These are phyloP conservation scores for Probosciger aterrimus DNA, from an alignment of 2,113 vertebrate species.

Conservation along the genomic window DNA sequence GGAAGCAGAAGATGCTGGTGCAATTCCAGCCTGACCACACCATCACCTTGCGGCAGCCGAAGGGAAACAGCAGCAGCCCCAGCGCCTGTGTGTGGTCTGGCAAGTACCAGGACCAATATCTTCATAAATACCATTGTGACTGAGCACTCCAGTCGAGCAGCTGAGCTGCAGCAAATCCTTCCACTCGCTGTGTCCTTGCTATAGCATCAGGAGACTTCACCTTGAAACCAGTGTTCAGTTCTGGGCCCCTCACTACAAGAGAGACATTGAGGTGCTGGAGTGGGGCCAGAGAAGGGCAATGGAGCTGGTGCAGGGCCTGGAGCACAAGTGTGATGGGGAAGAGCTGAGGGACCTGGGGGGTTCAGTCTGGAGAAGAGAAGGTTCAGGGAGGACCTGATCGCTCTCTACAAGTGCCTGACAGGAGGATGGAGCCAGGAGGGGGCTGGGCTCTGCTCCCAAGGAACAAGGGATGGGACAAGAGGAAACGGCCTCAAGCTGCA, in stretches of 20 bases:
- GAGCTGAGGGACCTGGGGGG: too few relatives aligned
- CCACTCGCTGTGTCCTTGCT: neutral
- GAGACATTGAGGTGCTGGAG: neutral
- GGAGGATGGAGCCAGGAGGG: too few relatives aligned
- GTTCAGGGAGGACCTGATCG: too few relatives aligned
- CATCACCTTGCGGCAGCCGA: neutral
- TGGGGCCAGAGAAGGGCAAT: accelerated
- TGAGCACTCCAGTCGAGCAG: neutral
- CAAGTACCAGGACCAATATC: neutral
- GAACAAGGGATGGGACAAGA: too few relatives aligned
- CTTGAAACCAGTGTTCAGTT: neutral
- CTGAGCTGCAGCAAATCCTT: neutral
- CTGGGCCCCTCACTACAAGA: neutral
- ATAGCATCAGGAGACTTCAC: neutral
- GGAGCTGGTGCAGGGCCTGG: neutral
- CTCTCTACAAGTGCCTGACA: too few relatives aligned
- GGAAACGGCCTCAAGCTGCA: too few relatives aligned
- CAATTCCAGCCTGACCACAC: neutral
- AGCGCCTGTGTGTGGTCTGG: accelerated
- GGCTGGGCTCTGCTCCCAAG: too few relatives aligned
- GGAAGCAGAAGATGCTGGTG: neutral
- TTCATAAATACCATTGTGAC: neutral
- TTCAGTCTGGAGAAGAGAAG: too few relatives aligned
- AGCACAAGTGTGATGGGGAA: neutral
- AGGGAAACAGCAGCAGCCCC: neutral